Percentiles rank a stretch among this genome's conserved stretches.
phyloP scores from a whole-genome alignment of 2,113 vertebrate genomes.

The Cryptotis parvus region DNA sequence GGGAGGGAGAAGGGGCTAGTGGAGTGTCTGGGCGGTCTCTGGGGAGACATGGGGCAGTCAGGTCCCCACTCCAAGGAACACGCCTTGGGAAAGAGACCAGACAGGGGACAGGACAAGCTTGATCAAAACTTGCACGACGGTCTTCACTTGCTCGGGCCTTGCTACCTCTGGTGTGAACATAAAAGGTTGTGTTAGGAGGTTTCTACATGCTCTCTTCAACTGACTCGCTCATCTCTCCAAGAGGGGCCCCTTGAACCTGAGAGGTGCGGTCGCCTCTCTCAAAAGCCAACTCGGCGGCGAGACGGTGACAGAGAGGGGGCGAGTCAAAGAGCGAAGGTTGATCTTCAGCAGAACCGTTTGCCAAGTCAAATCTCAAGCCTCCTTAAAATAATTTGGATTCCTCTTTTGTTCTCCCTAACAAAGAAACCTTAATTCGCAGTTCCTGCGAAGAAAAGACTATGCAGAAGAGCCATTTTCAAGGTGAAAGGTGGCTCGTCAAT shows the following conservation, averaged over 20 bases:
- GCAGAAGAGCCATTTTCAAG: slow-evolving; percentile 76
- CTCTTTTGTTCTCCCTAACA: slow-evolving; percentile 83
- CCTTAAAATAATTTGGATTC: slow-evolving; percentile 80
- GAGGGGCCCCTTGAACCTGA: background rate
- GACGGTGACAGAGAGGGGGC: slow-evolving; percentile 75
- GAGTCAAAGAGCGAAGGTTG: slow-evolving; percentile 65
- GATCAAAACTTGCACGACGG: background rate
- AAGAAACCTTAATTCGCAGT: slow-evolving; percentile 83
- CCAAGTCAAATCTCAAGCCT: slow-evolving; percentile 73
- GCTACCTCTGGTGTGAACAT: background rate
- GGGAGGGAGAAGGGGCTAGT: background rate
- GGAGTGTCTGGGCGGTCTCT: background rate
- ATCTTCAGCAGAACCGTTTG: slow-evolving; percentile 61
- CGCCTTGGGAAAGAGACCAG: too few species aligned
- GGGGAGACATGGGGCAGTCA: background rate
- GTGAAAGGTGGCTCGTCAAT: slow-evolving; percentile 82
- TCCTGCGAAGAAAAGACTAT: slow-evolving; percentile 73
- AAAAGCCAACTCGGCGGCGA: slow-evolving; percentile 30
- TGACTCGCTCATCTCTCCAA: slow-evolving; percentile 10
- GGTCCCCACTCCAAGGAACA: background rate
- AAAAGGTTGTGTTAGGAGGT: background rate
- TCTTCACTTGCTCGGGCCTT: slow-evolving; percentile 22
- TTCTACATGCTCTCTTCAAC: slow-evolving; percentile 29
- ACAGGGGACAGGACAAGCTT: background rate
- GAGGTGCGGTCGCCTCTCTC: slow-evolving; percentile 35